A percentile compares a stretch with the other conserved stretches of the same genome.
These are phyloP conservation scores for Trigoniulus corallinus DNA, from an alignment of 1,140 invertebrate species.

Conservation along the genomic window DNA sequence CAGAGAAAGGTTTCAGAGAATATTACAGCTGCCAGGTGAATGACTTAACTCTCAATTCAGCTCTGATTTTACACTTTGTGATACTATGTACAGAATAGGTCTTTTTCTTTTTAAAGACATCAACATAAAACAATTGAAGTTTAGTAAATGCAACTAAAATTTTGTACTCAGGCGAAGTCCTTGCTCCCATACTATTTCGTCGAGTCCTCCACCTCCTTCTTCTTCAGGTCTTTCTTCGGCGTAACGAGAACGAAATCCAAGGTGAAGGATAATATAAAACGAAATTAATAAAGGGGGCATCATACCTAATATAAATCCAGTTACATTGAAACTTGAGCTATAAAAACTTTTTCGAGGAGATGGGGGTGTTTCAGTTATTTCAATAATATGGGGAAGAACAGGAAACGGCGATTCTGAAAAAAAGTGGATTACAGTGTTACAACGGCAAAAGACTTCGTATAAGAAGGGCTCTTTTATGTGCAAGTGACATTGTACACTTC, in stretches of 20 bases:
- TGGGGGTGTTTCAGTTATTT: neutral
- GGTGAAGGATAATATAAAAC: slow-evolving; percentile 18
- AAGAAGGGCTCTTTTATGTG: neutral
- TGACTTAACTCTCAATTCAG: too few species aligned
- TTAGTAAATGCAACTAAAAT: too few species aligned
- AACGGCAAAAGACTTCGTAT: neutral
- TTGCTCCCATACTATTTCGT: slow-evolving; percentile 8
- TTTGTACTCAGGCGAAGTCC: neutral
- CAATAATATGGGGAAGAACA: neutral
- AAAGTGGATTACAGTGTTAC: neutral
- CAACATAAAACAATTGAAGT: too few species aligned
- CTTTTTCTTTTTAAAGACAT: too few species aligned
- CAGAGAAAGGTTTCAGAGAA: too few species aligned
- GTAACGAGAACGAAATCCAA: slow-evolving; percentile 17
- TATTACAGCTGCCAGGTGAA: too few species aligned
- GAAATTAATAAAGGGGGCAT: slow-evolving; percentile 16
- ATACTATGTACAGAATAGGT: too few species aligned
- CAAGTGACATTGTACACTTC: neutral
- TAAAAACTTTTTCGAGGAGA: neutral
- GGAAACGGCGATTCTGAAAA: slow-evolving; percentile 5
- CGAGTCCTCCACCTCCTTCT: slow-evolving; percentile 10
- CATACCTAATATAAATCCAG: slow-evolving; percentile 18
- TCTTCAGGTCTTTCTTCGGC: slow-evolving; percentile 13
- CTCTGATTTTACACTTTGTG: too few species aligned
- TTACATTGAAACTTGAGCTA: slow-evolving; percentile 12